A percentile compares a stretch with the other conserved stretches of the same genome.
These are phyloP conservation scores for Meiosimyza decipiens DNA, from an alignment of 2,888 invertebrate genomes.

Conservation along the genomic window DNA sequence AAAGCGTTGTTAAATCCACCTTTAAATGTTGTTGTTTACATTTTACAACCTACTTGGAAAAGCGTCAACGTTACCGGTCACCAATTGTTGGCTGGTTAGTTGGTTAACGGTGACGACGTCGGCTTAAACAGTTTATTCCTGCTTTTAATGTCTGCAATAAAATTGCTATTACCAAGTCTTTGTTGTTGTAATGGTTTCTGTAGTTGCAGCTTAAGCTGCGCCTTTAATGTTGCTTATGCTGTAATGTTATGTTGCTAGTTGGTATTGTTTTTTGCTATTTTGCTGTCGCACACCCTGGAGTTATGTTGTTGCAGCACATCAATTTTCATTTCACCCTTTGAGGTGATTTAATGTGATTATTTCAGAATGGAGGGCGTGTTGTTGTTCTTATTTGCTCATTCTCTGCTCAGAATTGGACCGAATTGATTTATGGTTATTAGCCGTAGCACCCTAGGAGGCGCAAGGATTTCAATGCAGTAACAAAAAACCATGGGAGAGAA, in stretches of 20 bases:
- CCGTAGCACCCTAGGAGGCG: slow-evolving; percentile 1
- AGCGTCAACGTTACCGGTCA: too few relatives aligned
- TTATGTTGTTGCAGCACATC: slow-evolving; percentile 19
- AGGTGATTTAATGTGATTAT: slow-evolving; percentile 33
- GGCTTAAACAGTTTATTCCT: slow-evolving; percentile 6
- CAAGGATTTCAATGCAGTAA: neutral
- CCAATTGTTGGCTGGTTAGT: too few relatives aligned
- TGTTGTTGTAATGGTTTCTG: too few relatives aligned
- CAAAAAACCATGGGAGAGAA: neutral
- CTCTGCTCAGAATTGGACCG: neutral
- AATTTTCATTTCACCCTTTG: slow-evolving; percentile 37
- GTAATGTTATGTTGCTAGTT: slow-evolving; percentile 4
- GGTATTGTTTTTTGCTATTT: neutral
- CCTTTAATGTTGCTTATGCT: neutral
- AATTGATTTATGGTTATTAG: slow-evolving; percentile 32
- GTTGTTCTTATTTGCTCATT: neutral
- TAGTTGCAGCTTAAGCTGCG: too few relatives aligned
- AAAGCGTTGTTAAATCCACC: too few relatives aligned
- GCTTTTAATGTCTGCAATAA: slow-evolving; percentile 21
- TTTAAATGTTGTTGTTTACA: slow-evolving; percentile 11
- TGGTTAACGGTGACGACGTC: too few relatives aligned
- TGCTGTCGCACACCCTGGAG: neutral
- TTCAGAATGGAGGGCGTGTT: slow-evolving; percentile 3
- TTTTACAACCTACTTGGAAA: neutral
- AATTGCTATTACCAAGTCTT: neutral